Base-by-base conservation (phyloP, 2,113 vertebrate genomes). In the Synchiropus splendidus region DNA sequence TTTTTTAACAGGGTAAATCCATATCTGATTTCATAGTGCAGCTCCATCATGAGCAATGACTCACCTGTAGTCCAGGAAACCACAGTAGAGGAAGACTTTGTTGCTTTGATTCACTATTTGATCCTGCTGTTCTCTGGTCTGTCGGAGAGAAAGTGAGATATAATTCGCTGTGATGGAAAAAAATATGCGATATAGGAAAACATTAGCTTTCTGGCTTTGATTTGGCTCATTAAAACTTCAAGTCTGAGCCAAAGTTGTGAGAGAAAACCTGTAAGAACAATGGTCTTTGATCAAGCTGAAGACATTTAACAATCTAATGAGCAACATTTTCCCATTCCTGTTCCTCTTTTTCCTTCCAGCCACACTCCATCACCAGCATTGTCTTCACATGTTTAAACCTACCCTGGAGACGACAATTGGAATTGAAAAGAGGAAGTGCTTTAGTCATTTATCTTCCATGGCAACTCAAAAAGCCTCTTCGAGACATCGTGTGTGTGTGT, bases 31-130 rank as follows among this genome's bases (percentile, higher is more conserved):
- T 50, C 12, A 54, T 21, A 16, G 18, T 39, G 38, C 13, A 51
- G 52, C 8, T 1, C 34, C 49, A 46, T 46, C 18, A 32, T 9
- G 2, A 43, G 39, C 18, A 46, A 27, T 39, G 12, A 77, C 80
- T 21, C 82, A 98, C 95, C 93, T 95, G 43, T 93, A 95, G 71
- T 98, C 89, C 79, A 98, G 74, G 70, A 94, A 98, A 14, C 89
- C 90, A 1, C 95, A 98, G 77, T 95, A 94, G 12, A 94, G 82
- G 58, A 88, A 83, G 44, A 92, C 77, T 49, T 67, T 81, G 65
- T 89, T 92, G 70, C 85, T 92, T 47, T 80, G 61, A 16, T 93
- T 94, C 10, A 78, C 36, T 6, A 85, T 81, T 58, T 86, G 83
- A 1, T 54, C 69, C 46, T 87, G 82, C 37, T 94, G 94, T 15